phyloP scores from a whole-genome alignment of 1,140 invertebrate genomes.

The Leucophenga varia region DNA sequence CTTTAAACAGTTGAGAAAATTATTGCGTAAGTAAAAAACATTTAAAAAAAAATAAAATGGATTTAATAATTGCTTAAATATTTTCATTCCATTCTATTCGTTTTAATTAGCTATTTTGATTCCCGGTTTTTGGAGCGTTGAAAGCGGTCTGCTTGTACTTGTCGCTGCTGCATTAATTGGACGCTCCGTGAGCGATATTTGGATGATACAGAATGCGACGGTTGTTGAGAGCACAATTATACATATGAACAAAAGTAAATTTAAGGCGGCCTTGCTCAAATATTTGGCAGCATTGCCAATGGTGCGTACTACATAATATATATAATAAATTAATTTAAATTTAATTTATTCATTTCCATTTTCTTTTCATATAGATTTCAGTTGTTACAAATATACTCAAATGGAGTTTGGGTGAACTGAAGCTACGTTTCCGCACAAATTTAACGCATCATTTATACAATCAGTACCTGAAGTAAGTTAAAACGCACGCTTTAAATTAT shows the following conservation, averaged over 20 bases:
- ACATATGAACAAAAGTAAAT: slow-evolving; percentile 76
- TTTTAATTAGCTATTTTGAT: slow-evolving; percentile 71
- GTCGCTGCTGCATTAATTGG: slow-evolving; percentile 81
- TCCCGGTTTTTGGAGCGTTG: slow-evolving; percentile 72
- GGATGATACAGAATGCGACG: slow-evolving; percentile 94
- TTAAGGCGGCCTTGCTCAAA: slow-evolving; percentile 73
- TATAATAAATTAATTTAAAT: slow-evolving; percentile 14
- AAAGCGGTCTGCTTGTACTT: slow-evolving; percentile 77
- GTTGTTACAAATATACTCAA: slow-evolving; percentile 91
- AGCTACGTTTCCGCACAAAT: slow-evolving; percentile 86
- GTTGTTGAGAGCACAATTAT: slow-evolving; percentile 94
- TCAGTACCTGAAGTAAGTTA: slow-evolving; percentile 87
- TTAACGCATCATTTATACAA: slow-evolving; percentile 84
- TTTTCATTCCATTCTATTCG: neutral
- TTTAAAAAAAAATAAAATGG: neutral
- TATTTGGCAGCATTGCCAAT: slow-evolving; percentile 81
- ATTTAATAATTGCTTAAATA: neutral
- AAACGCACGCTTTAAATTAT: too few relatives aligned
- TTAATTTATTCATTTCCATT: neutral
- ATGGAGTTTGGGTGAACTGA: slow-evolving; percentile 91
- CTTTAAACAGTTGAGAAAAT: slow-evolving; percentile 72
- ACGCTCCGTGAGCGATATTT: slow-evolving; percentile 92
- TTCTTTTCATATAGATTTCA: slow-evolving; percentile 72
- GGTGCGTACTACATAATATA: slow-evolving; percentile 59
- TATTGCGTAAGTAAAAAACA: slow-evolving; percentile 62